Base-by-base conservation (phyloP, 2,113 vertebrate genomes). In the Aptenodytes forsteri region DNA sequence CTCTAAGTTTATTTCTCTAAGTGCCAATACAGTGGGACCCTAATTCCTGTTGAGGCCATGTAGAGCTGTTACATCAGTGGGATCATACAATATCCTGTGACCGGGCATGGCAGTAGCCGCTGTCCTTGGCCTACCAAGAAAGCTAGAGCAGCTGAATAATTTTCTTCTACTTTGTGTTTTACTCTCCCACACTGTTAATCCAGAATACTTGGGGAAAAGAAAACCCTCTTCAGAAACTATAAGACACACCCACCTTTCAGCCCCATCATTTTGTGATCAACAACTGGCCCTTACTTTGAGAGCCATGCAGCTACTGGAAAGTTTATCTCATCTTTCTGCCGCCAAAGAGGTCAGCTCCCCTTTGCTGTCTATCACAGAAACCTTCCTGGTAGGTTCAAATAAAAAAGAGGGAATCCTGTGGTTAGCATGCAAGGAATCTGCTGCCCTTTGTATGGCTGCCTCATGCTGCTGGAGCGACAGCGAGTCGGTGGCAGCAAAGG, bases 391-490 rank as follows among this genome's bases (percentile, higher is more conserved):
- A 44, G 34, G 23, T 67, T 30, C 54, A 80, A 90, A 77, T 55
- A 40, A 72, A 71, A 67, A 78, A 7, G 2, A 34, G 34, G 55
- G 44, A 87, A 80, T 90, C 26, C 50, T n/a, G 38, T 30, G 40
- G 55, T 52, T 44, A 86, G 85, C 56, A 67, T 27, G n/a, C 67
- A 76, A 95, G 72, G 90, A 92, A 87, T 95, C 93, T 36, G 27
- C 44, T 92, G 29, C n/a, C 59, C 61, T 94, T 87, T 89, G 65
- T 50, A 75, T 21, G 0, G 3, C 29, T 32, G 52, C 54, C 40
- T 67, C 75, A 18, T 0, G 19, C 64, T 54, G 70, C 36, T 42
- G 44, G 67, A 66, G 62, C 0, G 1, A 69, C 87, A 73, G 75
- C 6, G 0, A 89, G 47, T n/a, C 5, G 21, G 44, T 72, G 90